phyloP scores from a whole-genome alignment of 2,113 vertebrate genomes.

The Anolis carolinensis region DNA sequence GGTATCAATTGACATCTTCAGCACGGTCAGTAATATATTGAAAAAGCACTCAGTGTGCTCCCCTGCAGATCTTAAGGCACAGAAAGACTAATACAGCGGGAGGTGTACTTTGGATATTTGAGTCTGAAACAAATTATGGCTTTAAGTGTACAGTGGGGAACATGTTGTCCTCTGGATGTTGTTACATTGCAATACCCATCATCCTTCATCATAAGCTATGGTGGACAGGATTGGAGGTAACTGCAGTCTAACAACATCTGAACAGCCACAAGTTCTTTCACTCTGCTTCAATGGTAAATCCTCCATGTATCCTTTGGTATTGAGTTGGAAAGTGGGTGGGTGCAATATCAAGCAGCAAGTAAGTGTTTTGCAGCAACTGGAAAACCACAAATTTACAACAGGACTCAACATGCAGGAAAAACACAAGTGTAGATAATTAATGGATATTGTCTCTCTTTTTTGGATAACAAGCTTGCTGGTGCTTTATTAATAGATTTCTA shows the following conservation, averaged over 20 bases:
- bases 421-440: neutral
- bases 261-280: neutral
- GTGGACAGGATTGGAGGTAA: neutral
- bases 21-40: no score
- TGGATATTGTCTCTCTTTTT: neutral
- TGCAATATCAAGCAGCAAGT: neutral
- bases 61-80: no score
- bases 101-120: neutral
- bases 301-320: neutral
- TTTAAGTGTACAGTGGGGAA: no score
- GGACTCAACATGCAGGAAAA: conserved; percentile 8
- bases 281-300: neutral
- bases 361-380: neutral
- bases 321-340: neutral
- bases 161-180: no score
- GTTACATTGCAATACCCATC: no score
- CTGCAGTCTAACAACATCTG: neutral
- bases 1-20: no score
- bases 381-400: neutral
- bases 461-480: neutral
- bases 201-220: neutral
- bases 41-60: no score
- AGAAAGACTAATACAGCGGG: no score
- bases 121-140: neutral
- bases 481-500: conserved; percentile 6